These are phyloP conservation scores for Caenorhabditis sp. DNA, from an alignment of 2,888 invertebrate species.

Conservation along the genomic window DNA sequence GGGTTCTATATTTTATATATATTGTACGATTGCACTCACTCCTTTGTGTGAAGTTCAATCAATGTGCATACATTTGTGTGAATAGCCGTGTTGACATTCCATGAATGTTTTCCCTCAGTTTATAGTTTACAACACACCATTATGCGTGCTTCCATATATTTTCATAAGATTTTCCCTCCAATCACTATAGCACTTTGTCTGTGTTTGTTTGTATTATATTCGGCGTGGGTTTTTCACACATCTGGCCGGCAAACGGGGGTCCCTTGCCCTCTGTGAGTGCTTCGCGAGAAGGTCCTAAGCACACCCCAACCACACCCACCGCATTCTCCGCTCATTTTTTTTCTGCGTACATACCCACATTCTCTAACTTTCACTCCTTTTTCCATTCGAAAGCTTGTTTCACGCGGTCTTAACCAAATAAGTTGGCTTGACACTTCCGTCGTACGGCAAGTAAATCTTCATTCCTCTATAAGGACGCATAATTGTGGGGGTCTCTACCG, in stretches of 20 bases:
- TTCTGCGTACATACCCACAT: slow-evolving; percentile 16
- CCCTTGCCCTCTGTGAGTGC: slow-evolving; percentile 17
- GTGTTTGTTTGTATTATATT: slow-evolving; percentile 8
- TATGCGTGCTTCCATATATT: neutral
- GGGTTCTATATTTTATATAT: neutral
- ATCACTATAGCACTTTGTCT: slow-evolving; percentile 1
- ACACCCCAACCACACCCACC: slow-evolving; percentile 30
- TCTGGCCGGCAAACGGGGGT: slow-evolving; percentile 35
- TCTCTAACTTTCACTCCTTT: slow-evolving; percentile 38
- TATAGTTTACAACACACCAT: slow-evolving; percentile 18
- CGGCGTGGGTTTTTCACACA: slow-evolving; percentile 28
- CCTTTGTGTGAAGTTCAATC: neutral
- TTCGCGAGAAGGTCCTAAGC: slow-evolving; percentile 29
- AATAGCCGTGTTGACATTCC: slow-evolving; percentile 19
- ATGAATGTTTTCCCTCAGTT: slow-evolving; percentile 5
- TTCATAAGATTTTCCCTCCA: neutral
- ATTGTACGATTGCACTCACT: neutral
- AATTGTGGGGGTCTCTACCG: slow-evolving; percentile 42
- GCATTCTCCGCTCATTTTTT: slow-evolving; percentile 33
- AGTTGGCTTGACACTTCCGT: slow-evolving; percentile 22
- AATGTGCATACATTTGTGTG: slow-evolving; percentile 5
- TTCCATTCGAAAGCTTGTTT: slow-evolving; percentile 38
- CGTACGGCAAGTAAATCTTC: slow-evolving; percentile 22
- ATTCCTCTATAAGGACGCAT: slow-evolving; percentile 36
- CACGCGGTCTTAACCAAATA: slow-evolving; percentile 24